Percentiles rank a stretch among this genome's conserved stretches.
Evolutionary conservation across 2,888 invertebrate genomes (phyloP).

Genomic region (Nowickia ferox): DNA sequence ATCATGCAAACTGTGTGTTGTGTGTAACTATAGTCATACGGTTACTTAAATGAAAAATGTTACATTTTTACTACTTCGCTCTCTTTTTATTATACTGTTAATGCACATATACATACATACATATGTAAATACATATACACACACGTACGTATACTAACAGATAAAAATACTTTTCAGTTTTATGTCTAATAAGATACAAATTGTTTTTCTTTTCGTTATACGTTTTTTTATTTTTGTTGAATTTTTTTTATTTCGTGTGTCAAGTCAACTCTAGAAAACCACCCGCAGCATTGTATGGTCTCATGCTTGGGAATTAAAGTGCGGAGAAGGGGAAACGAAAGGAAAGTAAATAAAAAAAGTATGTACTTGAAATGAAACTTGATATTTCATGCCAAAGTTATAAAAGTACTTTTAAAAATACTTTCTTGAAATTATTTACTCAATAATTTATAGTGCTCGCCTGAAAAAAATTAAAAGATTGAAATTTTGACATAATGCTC

Average conservation of each 20-base stretch:
- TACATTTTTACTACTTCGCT: background rate
- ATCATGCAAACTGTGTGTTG: background rate
- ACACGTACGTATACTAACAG: background rate
- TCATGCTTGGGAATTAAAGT: background rate
- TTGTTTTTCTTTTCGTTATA: slow-evolving; percentile 4
- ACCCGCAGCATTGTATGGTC: background rate
- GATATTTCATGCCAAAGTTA: slow-evolving; percentile 26
- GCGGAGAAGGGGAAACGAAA: background rate
- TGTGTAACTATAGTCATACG: background rate
- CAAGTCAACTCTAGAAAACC: slow-evolving; percentile 13
- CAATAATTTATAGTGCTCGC: no score
- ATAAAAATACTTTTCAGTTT: background rate
- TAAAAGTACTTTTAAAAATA: background rate
- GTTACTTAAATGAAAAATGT: background rate
- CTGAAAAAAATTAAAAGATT: no score
- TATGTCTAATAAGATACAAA: slow-evolving; percentile 6
- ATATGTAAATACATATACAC: no score
- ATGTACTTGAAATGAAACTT: slow-evolving; percentile 1
- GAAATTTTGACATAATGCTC: no score
- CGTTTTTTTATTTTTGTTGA: background rate
- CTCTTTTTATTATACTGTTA: background rate
- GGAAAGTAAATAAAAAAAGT: background rate
- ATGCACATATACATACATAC: background rate
- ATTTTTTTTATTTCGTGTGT: background rate
- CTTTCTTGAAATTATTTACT: background rate